Conservation (phyloP, 2,888 invertebrate genomes). For the Xestia sexstrigata region DNA sequence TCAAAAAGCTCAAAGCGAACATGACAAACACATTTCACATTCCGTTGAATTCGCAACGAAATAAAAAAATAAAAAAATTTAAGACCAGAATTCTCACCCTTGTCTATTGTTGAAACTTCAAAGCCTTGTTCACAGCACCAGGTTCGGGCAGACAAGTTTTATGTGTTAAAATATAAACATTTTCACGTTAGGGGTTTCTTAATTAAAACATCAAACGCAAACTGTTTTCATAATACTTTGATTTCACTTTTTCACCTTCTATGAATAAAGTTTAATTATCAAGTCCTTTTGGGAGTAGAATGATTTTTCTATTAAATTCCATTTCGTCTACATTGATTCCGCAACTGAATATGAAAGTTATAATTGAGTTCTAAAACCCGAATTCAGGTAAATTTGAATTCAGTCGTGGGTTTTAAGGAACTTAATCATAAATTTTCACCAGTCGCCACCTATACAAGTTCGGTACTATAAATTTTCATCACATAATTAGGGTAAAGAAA, state of each 20-base stretch:
- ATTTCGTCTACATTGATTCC: slow-evolving; percentile 48
- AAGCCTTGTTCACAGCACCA: slow-evolving; percentile 55
- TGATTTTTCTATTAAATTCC: slow-evolving; percentile 40
- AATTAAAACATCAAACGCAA: slow-evolving; percentile 75
- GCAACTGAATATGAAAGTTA: slow-evolving; percentile 44
- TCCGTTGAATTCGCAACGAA: not conserved
- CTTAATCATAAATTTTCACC: slow-evolving; percentile 65
- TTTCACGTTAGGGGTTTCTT: slow-evolving; percentile 63
- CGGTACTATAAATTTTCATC: slow-evolving; percentile 84
- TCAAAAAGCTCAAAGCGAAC: slow-evolving; percentile 2
- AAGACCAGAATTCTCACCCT: slow-evolving; percentile 11
- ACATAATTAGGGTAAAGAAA: slow-evolving; percentile 85
- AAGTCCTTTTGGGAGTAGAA: slow-evolving; percentile 16
- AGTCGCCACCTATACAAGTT: slow-evolving; percentile 69
- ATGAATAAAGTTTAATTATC: slow-evolving; percentile 44
- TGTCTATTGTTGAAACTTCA: slow-evolving; percentile 62
- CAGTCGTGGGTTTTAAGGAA: slow-evolving; percentile 55
- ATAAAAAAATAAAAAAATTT: slow-evolving; percentile 16
- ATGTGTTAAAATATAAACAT: slow-evolving; percentile 58
- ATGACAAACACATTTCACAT: slow-evolving; percentile 7
- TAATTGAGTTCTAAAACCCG: slow-evolving; percentile 47
- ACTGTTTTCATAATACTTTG: slow-evolving; percentile 60
- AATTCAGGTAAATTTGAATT: slow-evolving; percentile 43
- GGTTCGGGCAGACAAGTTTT: slow-evolving; percentile 46
- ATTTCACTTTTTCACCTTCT: slow-evolving; percentile 48